These are phyloP conservation scores for Metopia argyrocephala DNA, from an alignment of 2,888 invertebrate genomes.

Conservation along the genomic window DNA sequence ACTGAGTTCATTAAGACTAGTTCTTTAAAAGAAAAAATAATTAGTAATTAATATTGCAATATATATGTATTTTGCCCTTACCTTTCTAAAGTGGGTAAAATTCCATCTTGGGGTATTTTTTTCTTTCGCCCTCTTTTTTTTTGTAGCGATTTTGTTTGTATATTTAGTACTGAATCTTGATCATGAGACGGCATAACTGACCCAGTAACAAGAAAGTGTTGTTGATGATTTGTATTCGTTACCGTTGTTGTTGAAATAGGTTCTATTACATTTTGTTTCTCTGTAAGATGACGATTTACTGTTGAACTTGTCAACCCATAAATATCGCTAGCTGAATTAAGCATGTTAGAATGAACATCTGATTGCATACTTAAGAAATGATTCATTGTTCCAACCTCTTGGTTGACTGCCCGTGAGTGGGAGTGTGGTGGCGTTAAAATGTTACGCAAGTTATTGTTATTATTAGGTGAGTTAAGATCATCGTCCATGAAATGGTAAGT, in stretches of 20 bases:
- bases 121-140: constrained; percentile 93
- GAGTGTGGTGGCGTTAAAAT: constrained; percentile 48
- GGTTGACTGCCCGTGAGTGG: constrained; percentile 21
- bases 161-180: constrained; percentile 14
- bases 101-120: constrained; percentile 80
- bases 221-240: constrained; percentile 14
- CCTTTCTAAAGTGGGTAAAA: constrained; percentile 31
- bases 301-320: constrained; percentile 26
- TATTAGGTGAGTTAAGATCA: constrained; percentile 21
- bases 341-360: constrained; percentile 74
- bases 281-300: constrained; percentile 50
- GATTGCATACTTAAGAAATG: constrained; percentile 41
- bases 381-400: constrained; percentile 11
- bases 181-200: background rate
- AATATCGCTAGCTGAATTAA: constrained; percentile 25
- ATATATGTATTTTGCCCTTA: background rate
- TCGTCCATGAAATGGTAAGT: constrained; percentile 44
- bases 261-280: constrained; percentile 59
- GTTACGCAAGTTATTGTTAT: constrained; percentile 33
- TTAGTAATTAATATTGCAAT: background rate
- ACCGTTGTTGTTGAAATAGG: background rate
- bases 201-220: constrained; percentile 18
- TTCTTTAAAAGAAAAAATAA: constrained; percentile 29
- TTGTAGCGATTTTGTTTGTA: constrained; percentile 77
- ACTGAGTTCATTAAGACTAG: constrained; percentile 37